Evolutionary conservation across 2,113 vertebrate genomes (phyloP).

Genomic region (Regulus satrapa): DNA sequence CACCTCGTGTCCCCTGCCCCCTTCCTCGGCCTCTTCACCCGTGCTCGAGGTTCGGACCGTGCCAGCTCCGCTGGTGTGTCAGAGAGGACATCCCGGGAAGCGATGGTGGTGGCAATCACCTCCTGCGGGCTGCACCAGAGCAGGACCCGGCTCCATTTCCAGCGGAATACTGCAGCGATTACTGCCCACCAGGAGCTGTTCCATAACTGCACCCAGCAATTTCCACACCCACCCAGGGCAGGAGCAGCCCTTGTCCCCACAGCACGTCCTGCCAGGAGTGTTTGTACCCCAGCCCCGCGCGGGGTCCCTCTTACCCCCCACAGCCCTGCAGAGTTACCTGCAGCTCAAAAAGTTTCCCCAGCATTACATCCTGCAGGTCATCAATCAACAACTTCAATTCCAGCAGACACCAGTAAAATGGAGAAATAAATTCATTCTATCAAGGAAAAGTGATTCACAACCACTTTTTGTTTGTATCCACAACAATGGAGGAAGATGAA

Average conservation of each 20-base stretch:
- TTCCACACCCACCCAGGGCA: background rate
- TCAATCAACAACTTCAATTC: constrained; percentile 50
- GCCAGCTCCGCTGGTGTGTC: rapidly evolving
- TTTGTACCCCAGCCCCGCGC: background rate
- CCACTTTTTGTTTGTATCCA: constrained; percentile 50
- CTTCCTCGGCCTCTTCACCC: background rate
- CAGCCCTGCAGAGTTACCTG: background rate
- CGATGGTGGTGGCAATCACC: rapidly evolving
- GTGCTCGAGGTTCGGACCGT: no score
- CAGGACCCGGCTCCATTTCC: rapidly evolving
- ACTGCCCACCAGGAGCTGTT: background rate
- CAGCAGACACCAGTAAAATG: constrained; percentile 6
- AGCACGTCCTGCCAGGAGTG: rapidly evolving
- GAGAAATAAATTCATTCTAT: constrained; percentile 60
- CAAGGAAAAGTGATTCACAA: constrained; percentile 60
- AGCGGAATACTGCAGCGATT: background rate
- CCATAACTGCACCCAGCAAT: background rate
- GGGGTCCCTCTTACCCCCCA: background rate
- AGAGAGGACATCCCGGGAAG: background rate
- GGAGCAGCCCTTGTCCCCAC: background rate
- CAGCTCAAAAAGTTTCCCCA: background rate
- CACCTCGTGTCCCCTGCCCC: background rate
- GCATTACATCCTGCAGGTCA: background rate
- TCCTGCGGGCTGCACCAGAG: rapidly evolving
- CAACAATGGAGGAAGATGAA: constrained; percentile 43